Evolutionary conservation across 2,888 invertebrate species (phyloP), one percentile per base, ranked within the genome.

Genomic region (Lycocerus yunnanus): DNA sequence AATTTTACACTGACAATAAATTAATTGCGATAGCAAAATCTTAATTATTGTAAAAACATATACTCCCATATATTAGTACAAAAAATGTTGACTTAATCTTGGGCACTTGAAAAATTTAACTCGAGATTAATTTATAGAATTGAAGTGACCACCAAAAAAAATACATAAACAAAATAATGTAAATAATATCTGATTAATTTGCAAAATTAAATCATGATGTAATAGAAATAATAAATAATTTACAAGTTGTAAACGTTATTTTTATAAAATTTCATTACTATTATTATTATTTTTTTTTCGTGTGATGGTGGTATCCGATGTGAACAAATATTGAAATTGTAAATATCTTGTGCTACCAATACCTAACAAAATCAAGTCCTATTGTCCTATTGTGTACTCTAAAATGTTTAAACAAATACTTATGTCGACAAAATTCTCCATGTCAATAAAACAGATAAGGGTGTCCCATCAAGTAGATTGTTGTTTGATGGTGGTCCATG

Each of bases 401-500:
- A 18, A 60, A 72, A 66, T 58, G 60, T 67, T 67, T 67, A 72
- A 72, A 67, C 72, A 67, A 24, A 16, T 27, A 27, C 15, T 72
- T 68, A 72, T 59, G 67, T 68, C 60, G 67, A 63, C 61, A 63
- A 63, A 63, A 63, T 63, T 63, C 60, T 59, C 58, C 67, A 58
- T 72, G 68, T 72, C 66, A 72, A 67, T 72, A 72, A 16, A 63
- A 65, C 24, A 58, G 43, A 24, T 66, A 73, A 63, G 61, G 61
- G 61, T 43, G 43, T 63, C 61, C 61, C 63, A n/a, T n/a, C n/a
- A 15, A 66, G 67, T 72, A 75, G 74, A 77, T 74, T 72, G 74
- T 76, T 71, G 77, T 77, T 63, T 65, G 63, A 65, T 71, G 78
- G 78, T 78, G 78, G 78, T 78, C 78, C 74, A 24, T 63, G 77